These are phyloP conservation scores for Tenualosa thibaudeaui DNA, from an alignment of 2,797 vertebrate genomes.

Conservation along the genomic window DNA sequence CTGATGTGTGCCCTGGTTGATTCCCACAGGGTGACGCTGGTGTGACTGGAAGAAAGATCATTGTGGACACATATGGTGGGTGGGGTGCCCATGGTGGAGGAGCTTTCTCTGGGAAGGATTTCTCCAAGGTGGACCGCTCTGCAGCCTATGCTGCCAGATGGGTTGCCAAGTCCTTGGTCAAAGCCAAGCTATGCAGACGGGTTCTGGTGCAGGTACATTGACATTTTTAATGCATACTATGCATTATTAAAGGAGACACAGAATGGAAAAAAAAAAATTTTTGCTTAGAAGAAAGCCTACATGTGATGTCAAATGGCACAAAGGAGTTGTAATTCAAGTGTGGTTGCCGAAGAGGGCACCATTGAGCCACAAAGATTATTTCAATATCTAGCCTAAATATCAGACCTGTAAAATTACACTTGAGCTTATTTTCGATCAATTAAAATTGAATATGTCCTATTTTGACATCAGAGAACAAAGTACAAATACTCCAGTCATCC, in stretches of 20 bases:
- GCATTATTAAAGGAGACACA: background rate
- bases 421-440: no score
- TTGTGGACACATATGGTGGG: constrained; percentile 96
- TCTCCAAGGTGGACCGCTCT: constrained; percentile 96
- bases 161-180: constrained; percentile 96
- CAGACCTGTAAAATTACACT: no score
- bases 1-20: background rate
- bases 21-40: constrained; percentile 88
- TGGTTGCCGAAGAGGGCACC: no score
- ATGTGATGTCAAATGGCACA: no score
- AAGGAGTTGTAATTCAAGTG: no score
- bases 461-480: no score
- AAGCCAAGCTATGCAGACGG: constrained; percentile 89
- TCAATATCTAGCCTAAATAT: no score
- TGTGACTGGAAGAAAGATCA: constrained; percentile 96
- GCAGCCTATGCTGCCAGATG: constrained; percentile 95
- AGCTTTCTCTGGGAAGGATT: constrained; percentile 97
- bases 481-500: no score
- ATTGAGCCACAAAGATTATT: no score
- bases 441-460: no score
- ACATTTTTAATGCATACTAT: background rate
- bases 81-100: constrained; percentile 97
- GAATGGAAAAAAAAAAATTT: no score
- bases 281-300: no score
- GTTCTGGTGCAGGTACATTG: constrained; percentile 89